These are phyloP conservation scores for Perithous albicinctus DNA, from an alignment of 2,888 invertebrate species.

Conservation along the genomic window DNA sequence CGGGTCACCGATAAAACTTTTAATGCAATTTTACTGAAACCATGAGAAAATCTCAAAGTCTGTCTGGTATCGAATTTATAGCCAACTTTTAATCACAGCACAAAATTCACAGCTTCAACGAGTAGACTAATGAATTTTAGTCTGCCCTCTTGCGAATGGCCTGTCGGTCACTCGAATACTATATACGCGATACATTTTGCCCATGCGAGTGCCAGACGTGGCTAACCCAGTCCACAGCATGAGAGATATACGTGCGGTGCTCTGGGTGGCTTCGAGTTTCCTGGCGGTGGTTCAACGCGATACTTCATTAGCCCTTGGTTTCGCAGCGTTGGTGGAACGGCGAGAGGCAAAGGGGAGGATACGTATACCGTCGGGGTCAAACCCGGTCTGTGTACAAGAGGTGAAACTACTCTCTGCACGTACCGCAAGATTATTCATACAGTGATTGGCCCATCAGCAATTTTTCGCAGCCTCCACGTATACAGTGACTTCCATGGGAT, in stretches of 20 bases:
- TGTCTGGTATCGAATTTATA: background rate
- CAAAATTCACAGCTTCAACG: slow-evolving; percentile 1
- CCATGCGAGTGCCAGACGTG: slow-evolving; percentile 33
- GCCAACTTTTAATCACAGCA: background rate
- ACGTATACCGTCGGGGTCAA: slow-evolving; percentile 53
- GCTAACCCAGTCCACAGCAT: slow-evolving; percentile 19
- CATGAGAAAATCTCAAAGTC: background rate
- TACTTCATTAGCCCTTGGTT: slow-evolving; percentile 80
- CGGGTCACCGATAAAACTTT: background rate
- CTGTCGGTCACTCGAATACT: slow-evolving; percentile 15
- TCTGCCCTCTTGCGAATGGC: slow-evolving; percentile 19
- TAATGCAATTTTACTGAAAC: background rate
- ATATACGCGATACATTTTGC: slow-evolving; percentile 56
- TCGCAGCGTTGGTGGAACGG: slow-evolving; percentile 39
- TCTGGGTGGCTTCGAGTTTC: slow-evolving; percentile 74
- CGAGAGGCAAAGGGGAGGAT: slow-evolving; percentile 20
- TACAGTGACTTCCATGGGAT: background rate
- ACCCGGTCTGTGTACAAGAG: slow-evolving; percentile 19
- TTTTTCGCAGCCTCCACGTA: background rate
- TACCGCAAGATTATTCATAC: background rate
- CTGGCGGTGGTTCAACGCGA: slow-evolving; percentile 77
- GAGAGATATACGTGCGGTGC: slow-evolving; percentile 35
- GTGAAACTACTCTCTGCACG: slow-evolving; percentile 27
- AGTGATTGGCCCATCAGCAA: background rate
- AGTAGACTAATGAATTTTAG: slow-evolving; percentile 45